Conservation (phyloP, 2,113 vertebrate species). For the Hippolais icterina region DNA sequence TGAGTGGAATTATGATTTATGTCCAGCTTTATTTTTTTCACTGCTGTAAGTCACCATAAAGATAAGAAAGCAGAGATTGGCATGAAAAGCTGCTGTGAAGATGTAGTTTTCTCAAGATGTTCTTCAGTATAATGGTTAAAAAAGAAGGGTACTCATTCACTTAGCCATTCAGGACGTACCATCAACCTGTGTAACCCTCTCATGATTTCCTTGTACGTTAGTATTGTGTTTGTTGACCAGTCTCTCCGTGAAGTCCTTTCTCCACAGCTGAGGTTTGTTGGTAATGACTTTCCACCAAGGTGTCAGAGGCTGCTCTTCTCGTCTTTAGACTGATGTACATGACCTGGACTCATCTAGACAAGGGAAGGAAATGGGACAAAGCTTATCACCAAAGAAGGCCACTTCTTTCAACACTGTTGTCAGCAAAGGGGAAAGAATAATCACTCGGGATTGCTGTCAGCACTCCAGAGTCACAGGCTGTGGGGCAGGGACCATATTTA, state of each 20-base stretch:
- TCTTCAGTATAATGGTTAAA: background rate
- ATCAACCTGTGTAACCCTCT: background rate
- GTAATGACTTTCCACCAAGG: background rate
- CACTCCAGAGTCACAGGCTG: background rate
- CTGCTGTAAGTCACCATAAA: background rate
- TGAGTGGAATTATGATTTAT: background rate
- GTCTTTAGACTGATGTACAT: background rate
- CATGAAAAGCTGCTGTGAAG: background rate
- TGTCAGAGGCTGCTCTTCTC: background rate
- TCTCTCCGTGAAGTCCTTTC: background rate
- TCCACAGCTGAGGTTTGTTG: background rate
- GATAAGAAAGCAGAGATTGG: background rate
- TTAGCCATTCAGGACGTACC: background rate
- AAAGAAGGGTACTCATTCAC: accelerated
- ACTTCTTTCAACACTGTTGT: background rate
- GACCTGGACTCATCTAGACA: background rate
- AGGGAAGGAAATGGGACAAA: background rate
- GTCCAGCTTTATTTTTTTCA: background rate
- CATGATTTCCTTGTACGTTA: background rate
- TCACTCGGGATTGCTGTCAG: slow-evolving; percentile 33
- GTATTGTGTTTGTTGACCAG: background rate
- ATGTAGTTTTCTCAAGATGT: background rate
- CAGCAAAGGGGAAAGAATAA: slow-evolving; percentile 6
- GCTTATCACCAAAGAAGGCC: background rate
- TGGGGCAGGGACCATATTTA: background rate